These are phyloP conservation scores for Drosophila rubida DNA, from an alignment of 2,888 invertebrate species.

Conservation along the genomic window DNA sequence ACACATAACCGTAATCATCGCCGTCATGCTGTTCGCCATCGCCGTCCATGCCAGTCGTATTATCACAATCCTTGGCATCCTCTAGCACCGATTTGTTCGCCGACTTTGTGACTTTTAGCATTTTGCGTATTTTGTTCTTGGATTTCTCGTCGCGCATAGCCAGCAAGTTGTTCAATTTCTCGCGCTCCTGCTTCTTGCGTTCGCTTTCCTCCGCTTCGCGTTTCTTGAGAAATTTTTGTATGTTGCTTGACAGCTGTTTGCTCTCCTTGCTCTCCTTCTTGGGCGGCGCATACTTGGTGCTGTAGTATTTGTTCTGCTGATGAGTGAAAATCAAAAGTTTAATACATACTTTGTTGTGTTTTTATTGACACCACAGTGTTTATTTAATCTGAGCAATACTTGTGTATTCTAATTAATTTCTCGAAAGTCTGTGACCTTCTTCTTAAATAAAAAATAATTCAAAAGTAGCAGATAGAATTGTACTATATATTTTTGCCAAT, in stretches of 20 bases:
- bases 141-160: conserved; percentile 90
- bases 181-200: conserved; percentile 87
- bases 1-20: conserved; percentile 96
- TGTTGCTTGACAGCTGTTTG: conserved; percentile 90
- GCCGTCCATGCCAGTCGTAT: conserved; percentile 88
- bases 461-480: too few relatives aligned
- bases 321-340: too few relatives aligned
- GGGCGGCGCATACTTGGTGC: conserved; percentile 92
- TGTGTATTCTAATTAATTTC: too few relatives aligned
- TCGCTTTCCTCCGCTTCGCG: conserved; percentile 92
- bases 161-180: conserved; percentile 88
- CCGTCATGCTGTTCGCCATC: conserved; percentile 91
- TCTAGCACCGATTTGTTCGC: conserved; percentile 94
- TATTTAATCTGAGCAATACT: too few relatives aligned
- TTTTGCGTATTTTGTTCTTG: conserved; percentile 90
- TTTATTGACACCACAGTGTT: too few relatives aligned
- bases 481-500: too few relatives aligned
- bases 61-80: conserved; percentile 91
- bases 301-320: conserved; percentile 89
- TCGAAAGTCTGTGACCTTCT: too few relatives aligned
- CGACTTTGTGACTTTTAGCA: conserved; percentile 94
- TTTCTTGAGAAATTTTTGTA: conserved; percentile 92
- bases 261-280: conserved; percentile 90
- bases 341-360: too few relatives aligned
- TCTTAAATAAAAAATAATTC: too few relatives aligned